A percentile compares a stretch with the other conserved stretches of the same genome.
These are phyloP conservation scores for Nycticryphes semicollaris DNA, from an alignment of 2,113 vertebrate species.

Conservation along the genomic window DNA sequence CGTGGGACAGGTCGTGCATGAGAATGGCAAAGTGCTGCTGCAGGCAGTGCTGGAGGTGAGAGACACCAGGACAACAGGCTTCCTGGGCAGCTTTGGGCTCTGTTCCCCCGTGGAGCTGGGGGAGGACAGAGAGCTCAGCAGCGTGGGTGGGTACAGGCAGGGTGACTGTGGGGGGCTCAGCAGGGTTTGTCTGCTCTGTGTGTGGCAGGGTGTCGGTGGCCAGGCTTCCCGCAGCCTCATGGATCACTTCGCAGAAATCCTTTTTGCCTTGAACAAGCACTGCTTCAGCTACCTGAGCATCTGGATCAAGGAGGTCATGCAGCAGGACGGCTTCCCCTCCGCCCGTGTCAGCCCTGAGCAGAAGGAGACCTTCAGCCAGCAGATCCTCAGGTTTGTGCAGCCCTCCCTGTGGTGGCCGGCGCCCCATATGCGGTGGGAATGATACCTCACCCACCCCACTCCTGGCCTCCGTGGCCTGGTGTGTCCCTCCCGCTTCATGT, in stretches of 20 bases:
- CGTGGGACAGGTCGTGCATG: slow-evolving; percentile 89
- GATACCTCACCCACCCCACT: not conserved
- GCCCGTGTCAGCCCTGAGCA: slow-evolving; percentile 87
- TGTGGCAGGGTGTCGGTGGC: slow-evolving; percentile 88
- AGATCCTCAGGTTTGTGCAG: slow-evolving; percentile 89
- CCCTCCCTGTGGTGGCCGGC: not conserved
- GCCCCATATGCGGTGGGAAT: accelerated
- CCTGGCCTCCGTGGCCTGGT: not conserved
- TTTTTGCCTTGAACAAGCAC: slow-evolving; percentile 95
- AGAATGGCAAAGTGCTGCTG: slow-evolving; percentile 89
- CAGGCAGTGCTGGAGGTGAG: slow-evolving; percentile 94
- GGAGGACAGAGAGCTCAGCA: not conserved
- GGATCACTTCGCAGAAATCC: slow-evolving; percentile 96
- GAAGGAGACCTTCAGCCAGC: slow-evolving; percentile 95
- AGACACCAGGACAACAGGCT: accelerated
- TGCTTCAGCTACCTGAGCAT: slow-evolving; percentile 90
- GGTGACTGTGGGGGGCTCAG: not conserved
- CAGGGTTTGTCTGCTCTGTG: not conserved
- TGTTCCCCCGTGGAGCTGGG: accelerated
- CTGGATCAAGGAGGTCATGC: slow-evolving; percentile 95
- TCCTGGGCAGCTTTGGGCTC: not conserved
- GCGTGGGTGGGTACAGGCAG: not conserved
- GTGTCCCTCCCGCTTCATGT: not conserved
- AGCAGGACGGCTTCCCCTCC: slow-evolving; percentile 91
- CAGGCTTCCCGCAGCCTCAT: slow-evolving; percentile 95